Base-by-base conservation (phyloP, 2,888 invertebrate species). In the Cryptocephalus primarius region DNA sequence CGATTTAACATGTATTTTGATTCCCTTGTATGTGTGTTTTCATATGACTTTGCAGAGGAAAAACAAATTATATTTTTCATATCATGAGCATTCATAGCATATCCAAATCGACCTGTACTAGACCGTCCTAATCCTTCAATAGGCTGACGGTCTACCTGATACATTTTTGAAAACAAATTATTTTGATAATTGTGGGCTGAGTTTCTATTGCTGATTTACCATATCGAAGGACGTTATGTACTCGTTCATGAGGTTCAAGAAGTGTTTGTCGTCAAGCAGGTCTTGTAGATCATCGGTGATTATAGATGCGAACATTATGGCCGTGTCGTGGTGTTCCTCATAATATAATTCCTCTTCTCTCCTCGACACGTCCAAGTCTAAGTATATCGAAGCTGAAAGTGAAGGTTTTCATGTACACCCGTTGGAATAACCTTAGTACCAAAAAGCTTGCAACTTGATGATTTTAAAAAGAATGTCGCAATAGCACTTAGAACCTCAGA, bases 271-370 rank as follows among this genome's bases (percentile, higher is more conserved):
- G 39, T 80, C 77, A 34, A 75, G 73, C 55, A 78, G 76, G n/a
- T 78, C 73, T n/a, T 76, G 76, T n/a, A 79, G 62, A 33, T 59
- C 55, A 49, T 62, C 52, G 49, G 57, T 53, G 48, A 67, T 59
- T 41, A 96, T 80, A 0, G 93, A 88, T 0, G 96, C 96, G 70
- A 96, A 96, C 92, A 96, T 94, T 0, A 96, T 93, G 1, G 92
- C 88, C 0, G 93, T 92, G 58, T 85, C 82, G 45, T 83, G 82
- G 63, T 95, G 93, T 66, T 93, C 88, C 58, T 88, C 87, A 46
- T 60, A 66, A 66, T 94, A 94, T 4, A 92, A 74, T 54, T 89
- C 88, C 45, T 83, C 82, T 47, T 79, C 74, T 45, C 59, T 81
- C 69, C 83, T 76, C 51, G 78, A 79, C 50, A 81, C 72, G 36